Conservation (phyloP, 2,797 vertebrate genomes). For the Eremophila alpestris region DNA sequence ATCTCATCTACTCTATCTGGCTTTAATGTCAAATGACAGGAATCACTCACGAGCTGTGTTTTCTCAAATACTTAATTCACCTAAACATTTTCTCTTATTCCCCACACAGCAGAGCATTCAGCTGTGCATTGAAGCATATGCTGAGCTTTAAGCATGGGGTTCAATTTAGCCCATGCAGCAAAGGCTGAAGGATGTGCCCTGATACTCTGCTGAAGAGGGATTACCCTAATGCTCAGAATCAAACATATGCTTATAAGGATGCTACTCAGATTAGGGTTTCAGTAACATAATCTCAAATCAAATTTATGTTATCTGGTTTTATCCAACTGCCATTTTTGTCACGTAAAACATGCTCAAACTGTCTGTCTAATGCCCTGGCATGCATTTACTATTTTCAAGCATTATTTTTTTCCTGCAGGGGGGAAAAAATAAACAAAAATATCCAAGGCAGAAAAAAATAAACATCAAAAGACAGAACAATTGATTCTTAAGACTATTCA, state of each 20-base stretch:
- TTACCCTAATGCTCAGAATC: neutral
- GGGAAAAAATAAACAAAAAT: neutral
- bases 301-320: neutral
- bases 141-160: neutral
- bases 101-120: neutral
- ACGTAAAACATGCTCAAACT: neutral
- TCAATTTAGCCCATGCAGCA: neutral
- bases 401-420: no score
- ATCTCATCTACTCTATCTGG: neutral
- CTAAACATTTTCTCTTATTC: neutral
- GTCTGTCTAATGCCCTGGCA: neutral
- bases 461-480: neutral
- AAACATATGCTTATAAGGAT: neutral
- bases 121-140: neutral
- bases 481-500: neutral
- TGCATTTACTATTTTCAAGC: neutral
- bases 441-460: neutral
- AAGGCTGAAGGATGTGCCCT: neutral
- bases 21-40: neutral
- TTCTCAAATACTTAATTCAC: neutral
- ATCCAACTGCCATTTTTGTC: neutral
- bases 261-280: neutral
- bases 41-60: neutral
- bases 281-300: neutral
- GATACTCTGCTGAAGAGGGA: neutral